Evolutionary conservation across 2,113 vertebrate genomes (phyloP).

Genomic region (Mixornis gularis): DNA sequence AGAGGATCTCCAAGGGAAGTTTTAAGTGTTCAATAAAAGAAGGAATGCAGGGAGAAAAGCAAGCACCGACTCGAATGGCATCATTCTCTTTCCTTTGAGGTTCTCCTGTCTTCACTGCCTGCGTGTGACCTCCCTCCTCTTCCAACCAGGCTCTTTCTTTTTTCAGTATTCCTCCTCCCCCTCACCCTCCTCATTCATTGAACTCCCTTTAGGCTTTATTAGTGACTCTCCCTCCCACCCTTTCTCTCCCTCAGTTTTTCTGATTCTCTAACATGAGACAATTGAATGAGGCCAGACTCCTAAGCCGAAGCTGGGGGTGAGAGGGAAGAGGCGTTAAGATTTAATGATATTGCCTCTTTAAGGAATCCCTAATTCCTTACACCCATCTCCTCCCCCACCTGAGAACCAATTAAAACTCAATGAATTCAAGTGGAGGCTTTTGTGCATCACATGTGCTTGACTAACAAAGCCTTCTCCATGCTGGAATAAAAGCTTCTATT

Average conservation of each 20-base stretch:
- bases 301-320: constrained; percentile 25
- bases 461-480: constrained; percentile 78
- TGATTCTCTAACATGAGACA: constrained; percentile 47
- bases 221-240: constrained; percentile 28
- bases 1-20: constrained; percentile 34
- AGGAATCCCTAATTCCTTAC: constrained; percentile 73
- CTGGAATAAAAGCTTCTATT: constrained; percentile 81
- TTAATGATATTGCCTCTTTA: constrained; percentile 73
- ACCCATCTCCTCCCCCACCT: constrained; percentile 81
- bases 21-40: constrained; percentile 46
- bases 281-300: constrained; percentile 48
- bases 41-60: constrained; percentile 37
- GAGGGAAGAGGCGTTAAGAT: constrained; percentile 51
- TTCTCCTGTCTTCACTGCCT: neutral
- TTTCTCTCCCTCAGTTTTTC: constrained; percentile 43
- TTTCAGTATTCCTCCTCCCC: constrained; percentile 5
- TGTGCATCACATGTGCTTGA: constrained; percentile 78
- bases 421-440: constrained; percentile 81
- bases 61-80: neutral
- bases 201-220: constrained; percentile 14
- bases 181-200: constrained; percentile 54
- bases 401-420: constrained; percentile 83
- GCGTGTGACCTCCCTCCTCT: neutral
- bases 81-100: constrained; percentile 19
- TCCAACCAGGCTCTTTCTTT: neutral